Conservation (phyloP, 2,888 invertebrate genomes). For the Dioctria rufipes region DNA sequence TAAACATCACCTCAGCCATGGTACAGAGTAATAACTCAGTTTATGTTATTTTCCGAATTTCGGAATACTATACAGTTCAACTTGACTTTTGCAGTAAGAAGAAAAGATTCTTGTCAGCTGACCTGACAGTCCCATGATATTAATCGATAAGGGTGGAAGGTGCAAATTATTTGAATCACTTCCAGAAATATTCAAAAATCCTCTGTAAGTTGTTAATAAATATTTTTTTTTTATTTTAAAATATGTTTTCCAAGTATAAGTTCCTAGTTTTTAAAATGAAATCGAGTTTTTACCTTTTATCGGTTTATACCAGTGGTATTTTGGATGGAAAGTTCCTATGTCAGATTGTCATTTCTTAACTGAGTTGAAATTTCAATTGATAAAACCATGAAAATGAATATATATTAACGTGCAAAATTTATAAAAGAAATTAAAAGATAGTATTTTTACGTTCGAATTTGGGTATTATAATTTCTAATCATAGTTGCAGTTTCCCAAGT, state of each 20-base stretch:
- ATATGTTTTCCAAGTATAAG: neutral
- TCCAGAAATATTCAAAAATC: conserved; percentile 20
- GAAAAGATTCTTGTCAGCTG: conserved; percentile 36
- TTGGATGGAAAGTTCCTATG: neutral
- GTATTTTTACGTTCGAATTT: too few relatives aligned
- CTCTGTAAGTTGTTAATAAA: conserved; percentile 29
- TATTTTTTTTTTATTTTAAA: neutral
- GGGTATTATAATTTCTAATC: too few relatives aligned
- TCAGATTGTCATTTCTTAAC: neutral
- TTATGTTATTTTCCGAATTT: neutral
- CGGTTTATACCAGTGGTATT: neutral
- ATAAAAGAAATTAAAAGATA: too few relatives aligned
- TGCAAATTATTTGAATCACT: conserved; percentile 6
- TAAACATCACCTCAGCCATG: too few relatives aligned
- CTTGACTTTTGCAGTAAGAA: neutral
- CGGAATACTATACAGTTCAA: neutral
- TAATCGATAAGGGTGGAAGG: neutral
- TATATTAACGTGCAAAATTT: too few relatives aligned
- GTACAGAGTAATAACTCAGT: too few relatives aligned
- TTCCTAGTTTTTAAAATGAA: neutral
- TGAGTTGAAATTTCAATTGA: neutral
- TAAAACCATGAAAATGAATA: too few relatives aligned
- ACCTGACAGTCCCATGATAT: conserved; percentile 51
- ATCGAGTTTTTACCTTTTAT: neutral
- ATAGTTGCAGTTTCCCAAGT: neutral